A percentile compares a stretch with the other conserved stretches of the same genome.
Evolutionary conservation across 2,888 invertebrate genomes (phyloP).

Genomic region (Eupsilia transversa): DNA sequence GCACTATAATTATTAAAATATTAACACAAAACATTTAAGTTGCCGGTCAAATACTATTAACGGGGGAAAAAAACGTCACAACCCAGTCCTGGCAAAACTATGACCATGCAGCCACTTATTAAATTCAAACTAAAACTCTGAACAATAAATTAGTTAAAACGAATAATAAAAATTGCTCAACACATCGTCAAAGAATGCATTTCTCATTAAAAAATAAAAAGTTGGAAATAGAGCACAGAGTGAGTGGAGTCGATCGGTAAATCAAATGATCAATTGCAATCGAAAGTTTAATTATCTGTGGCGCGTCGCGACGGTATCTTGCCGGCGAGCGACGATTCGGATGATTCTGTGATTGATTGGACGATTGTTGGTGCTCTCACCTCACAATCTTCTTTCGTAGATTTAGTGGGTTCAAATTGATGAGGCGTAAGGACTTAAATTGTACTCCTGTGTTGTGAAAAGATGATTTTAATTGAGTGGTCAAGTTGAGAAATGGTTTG

Average conservation of each 20-base stretch:
- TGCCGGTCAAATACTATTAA: not conserved
- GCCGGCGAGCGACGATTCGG: slow-evolving; percentile 61
- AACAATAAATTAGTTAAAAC: slow-evolving; percentile 43
- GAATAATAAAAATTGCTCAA: slow-evolving; percentile 46
- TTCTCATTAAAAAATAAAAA: slow-evolving; percentile 75
- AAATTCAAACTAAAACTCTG: slow-evolving; percentile 35
- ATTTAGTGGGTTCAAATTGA: slow-evolving; percentile 46
- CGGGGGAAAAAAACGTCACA: slow-evolving; percentile 3
- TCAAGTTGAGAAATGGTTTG: slow-evolving; percentile 31
- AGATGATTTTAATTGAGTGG: slow-evolving; percentile 48
- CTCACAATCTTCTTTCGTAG: slow-evolving; percentile 63
- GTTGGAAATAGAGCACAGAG: slow-evolving; percentile 64
- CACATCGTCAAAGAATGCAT: slow-evolving; percentile 62
- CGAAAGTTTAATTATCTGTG: slow-evolving; percentile 68
- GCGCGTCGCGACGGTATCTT: slow-evolving; percentile 69
- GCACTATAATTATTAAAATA: too few species aligned
- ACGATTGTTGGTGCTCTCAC: slow-evolving; percentile 72
- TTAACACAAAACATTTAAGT: slow-evolving; percentile 3
- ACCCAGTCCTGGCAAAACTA: slow-evolving; percentile 26
- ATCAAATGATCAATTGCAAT: slow-evolving; percentile 72
- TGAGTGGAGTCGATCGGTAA: slow-evolving; percentile 67
- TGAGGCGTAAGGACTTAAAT: slow-evolving; percentile 42
- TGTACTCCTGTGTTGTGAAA: slow-evolving; percentile 20
- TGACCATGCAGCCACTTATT: slow-evolving; percentile 15
- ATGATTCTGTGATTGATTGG: slow-evolving; percentile 69